These are phyloP conservation scores for Coregonus clupeaformis DNA, from an alignment of 2,113 vertebrate species.

Conservation along the genomic window DNA sequence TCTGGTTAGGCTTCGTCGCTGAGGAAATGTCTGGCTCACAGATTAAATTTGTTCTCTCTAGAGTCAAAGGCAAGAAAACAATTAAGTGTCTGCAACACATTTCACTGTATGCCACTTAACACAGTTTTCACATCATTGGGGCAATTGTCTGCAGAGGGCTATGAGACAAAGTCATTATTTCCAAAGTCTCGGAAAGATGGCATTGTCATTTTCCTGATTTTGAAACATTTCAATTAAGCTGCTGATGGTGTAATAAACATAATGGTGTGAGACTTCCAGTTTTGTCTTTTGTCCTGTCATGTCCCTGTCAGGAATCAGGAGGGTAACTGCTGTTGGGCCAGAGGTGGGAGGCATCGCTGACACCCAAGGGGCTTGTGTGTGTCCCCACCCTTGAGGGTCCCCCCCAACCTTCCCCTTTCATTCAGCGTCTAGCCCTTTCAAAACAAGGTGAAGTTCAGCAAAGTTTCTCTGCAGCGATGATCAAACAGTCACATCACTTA, in stretches of 20 bases:
- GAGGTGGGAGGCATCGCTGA: slow-evolving; percentile 51
- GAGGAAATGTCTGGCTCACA: slow-evolving; percentile 75
- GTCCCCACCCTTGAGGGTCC: slow-evolving; percentile 27
- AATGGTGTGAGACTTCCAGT: slow-evolving; percentile 59
- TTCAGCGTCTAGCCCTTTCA: slow-evolving; percentile 83
- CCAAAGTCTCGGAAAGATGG: slow-evolving; percentile 62
- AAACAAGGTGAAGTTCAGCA: slow-evolving; percentile 92
- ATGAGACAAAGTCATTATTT: slow-evolving; percentile 75
- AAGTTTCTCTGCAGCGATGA: slow-evolving; percentile 85
- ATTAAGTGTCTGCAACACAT: slow-evolving; percentile 76
- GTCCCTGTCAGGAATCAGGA: slow-evolving; percentile 51
- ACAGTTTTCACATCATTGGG: slow-evolving; percentile 78
- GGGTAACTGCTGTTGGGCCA: slow-evolving; percentile 44
- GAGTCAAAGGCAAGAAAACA: slow-evolving; percentile 79
- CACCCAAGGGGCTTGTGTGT: slow-evolving; percentile 33
- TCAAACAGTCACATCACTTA: slow-evolving; percentile 92
- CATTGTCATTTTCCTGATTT: slow-evolving; percentile 71
- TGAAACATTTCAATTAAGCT: slow-evolving; percentile 78
- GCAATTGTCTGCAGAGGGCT: slow-evolving; percentile 74
- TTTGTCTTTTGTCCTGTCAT: slow-evolving; percentile 60
- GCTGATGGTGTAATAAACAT: slow-evolving; percentile 68
- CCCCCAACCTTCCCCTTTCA: slow-evolving; percentile 62
- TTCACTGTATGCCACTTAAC: slow-evolving; percentile 74
- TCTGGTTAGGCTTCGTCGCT: slow-evolving; percentile 75
- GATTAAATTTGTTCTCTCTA: slow-evolving; percentile 77